Conservation (phyloP, 2,113 vertebrate genomes). For the Lagopus muta region DNA sequence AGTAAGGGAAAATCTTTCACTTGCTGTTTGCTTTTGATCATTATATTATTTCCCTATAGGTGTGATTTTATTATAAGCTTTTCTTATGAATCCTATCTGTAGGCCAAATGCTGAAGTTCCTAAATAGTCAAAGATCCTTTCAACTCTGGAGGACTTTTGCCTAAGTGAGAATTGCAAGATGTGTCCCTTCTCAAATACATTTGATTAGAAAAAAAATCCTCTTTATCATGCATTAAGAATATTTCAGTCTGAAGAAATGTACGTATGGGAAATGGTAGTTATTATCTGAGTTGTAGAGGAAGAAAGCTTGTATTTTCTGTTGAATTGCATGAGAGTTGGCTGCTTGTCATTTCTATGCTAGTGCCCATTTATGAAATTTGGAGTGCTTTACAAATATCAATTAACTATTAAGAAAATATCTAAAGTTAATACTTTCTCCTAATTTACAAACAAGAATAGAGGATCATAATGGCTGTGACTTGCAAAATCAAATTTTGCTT, state of each 20-base stretch:
- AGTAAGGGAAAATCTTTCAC: neutral
- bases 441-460: neutral
- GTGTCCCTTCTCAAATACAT: neutral
- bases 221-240: neutral
- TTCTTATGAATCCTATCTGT: neutral
- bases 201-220: neutral
- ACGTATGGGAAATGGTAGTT: neutral
- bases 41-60: slow-evolving; percentile 15
- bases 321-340: neutral
- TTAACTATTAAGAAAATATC: neutral
- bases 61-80: slow-evolving; percentile 12
- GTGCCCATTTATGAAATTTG: neutral
- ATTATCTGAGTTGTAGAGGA: neutral
- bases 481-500: neutral
- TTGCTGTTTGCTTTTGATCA: slow-evolving; percentile 32
- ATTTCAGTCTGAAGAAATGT: neutral
- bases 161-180: neutral
- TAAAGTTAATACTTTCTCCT: neutral
- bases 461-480: neutral
- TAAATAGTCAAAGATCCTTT: neutral
- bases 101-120: neutral
- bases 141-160: neutral
- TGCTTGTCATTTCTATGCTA: neutral
- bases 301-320: neutral
- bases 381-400: neutral